phyloP scores from a whole-genome alignment of 2,113 vertebrate genomes.

The Alectura lathami region DNA sequence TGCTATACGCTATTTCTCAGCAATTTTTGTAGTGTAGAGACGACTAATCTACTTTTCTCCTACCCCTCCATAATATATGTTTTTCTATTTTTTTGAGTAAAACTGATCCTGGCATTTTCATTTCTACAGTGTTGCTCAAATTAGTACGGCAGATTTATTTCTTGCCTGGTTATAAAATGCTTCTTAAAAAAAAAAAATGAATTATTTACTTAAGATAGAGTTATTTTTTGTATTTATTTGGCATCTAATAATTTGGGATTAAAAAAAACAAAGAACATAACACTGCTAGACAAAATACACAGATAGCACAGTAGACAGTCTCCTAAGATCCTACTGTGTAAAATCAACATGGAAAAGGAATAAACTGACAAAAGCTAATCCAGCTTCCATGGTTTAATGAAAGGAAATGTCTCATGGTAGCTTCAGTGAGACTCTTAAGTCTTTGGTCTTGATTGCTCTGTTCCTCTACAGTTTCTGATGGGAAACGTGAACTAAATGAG shows the following conservation, averaged over 20 bases:
- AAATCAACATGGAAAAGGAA: neutral
- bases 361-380: neutral
- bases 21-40: accelerated
- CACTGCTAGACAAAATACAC: neutral
- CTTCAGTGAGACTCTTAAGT: neutral
- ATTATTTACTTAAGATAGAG: neutral
- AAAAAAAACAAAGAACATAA: neutral
- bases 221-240: too few relatives aligned
- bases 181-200: neutral
- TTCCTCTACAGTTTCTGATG: neutral
- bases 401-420: neutral
- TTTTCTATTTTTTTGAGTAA: neutral
- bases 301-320: neutral
- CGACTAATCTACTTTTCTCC: neutral
- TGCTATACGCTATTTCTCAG: neutral
- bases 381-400: neutral
- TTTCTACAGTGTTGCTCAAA: neutral
- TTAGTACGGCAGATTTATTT: neutral
- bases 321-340: neutral
- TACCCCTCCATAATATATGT: neutral
- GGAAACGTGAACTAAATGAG: neutral
- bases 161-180: neutral
- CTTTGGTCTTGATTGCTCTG: neutral
- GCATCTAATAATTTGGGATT: neutral
- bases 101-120: neutral